phyloP scores from a whole-genome alignment of 2,888 invertebrate genomes.

The Chrysopilus asiliformis region DNA sequence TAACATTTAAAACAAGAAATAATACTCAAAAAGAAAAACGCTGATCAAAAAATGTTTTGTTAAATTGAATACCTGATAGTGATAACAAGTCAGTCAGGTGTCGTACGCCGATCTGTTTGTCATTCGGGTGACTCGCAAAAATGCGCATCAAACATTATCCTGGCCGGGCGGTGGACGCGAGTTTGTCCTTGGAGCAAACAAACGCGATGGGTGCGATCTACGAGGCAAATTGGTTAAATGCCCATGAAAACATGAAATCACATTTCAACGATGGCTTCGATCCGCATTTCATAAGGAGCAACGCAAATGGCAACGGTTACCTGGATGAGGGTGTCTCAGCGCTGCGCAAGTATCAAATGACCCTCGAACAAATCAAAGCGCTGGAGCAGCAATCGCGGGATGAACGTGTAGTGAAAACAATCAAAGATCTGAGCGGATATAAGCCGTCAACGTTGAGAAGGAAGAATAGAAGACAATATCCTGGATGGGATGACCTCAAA shows the following conservation, averaged over 20 bases:
- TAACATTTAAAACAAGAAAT: no score
- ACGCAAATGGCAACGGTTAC: conserved; percentile 19
- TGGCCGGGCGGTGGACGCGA: conserved; percentile 61
- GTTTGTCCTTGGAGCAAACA: conserved; percentile 53
- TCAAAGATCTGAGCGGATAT: conserved; percentile 49
- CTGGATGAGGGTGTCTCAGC: conserved; percentile 28
- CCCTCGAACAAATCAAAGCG: conserved; percentile 38
- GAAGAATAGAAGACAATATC: conserved; percentile 42
- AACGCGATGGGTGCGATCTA: conserved; percentile 64
- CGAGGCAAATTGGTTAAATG: conserved; percentile 74
- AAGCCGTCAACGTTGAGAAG: conserved; percentile 44
- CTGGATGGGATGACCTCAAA: conserved; percentile 42
- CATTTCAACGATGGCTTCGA: neutral
- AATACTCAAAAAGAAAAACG: no score
- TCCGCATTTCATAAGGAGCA: neutral
- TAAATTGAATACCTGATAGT: no score
- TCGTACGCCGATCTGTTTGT: no score
- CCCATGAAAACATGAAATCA: conserved; percentile 31
- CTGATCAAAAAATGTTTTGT: no score
- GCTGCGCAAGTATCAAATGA: conserved; percentile 50
- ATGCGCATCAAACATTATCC: conserved; percentile 81
- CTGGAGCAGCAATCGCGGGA: conserved; percentile 37
- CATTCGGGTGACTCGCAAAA: conserved; percentile 2
- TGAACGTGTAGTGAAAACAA: conserved; percentile 38
- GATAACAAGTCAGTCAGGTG: no score